Conservation (phyloP, 2,113 vertebrate species). For the Oceanites oceanicus region DNA sequence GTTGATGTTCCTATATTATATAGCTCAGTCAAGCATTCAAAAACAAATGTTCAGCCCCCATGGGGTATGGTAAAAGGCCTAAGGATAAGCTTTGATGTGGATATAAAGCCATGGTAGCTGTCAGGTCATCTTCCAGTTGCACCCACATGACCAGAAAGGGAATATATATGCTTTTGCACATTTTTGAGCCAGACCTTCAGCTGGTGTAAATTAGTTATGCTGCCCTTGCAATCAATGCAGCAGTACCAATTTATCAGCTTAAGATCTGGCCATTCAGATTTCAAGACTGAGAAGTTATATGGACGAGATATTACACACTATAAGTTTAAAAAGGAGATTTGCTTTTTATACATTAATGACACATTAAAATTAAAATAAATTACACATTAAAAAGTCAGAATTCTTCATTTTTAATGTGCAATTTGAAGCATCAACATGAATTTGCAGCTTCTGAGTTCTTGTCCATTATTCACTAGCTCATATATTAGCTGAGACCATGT, state of each 20-base stretch:
- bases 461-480: neutral
- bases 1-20: neutral
- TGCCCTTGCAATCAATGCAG: neutral
- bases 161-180: neutral
- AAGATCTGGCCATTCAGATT: neutral
- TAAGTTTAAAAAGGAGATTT: neutral
- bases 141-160: neutral
- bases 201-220: neutral
- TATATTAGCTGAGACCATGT: neutral
- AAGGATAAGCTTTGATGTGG: slow-evolving; percentile 33
- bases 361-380: neutral
- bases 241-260: neutral
- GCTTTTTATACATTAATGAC: neutral
- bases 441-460: neutral
- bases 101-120: neutral
- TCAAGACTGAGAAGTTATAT: neutral
- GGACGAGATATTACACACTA: neutral
- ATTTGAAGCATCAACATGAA: neutral
- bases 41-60: neutral
- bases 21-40: neutral
- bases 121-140: neutral
- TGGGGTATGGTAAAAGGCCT: neutral
- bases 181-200: neutral
- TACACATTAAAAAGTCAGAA: neutral
- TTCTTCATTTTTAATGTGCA: neutral